Base-by-base conservation (phyloP, 2,888 invertebrate genomes). In the Trissolcus japonicus region DNA sequence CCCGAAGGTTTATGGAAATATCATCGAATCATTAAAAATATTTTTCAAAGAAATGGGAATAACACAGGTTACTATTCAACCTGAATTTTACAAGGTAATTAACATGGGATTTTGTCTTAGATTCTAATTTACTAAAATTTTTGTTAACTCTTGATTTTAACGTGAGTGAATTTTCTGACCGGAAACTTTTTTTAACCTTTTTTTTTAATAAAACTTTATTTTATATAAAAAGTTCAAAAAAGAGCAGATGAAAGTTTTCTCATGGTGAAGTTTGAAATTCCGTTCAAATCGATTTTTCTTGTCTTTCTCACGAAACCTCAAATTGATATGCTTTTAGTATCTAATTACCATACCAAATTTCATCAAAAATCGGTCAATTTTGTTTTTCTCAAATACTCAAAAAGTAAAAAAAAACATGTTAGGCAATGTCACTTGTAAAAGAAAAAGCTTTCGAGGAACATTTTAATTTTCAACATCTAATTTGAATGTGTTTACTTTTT, bases 41-140 rank as follows among this genome's bases (percentile, higher is more conserved):
- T 95, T 95, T 85, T 95, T 97, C 86, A 91, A 93, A 65, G 93
- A 94, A 14, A 94, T 95, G 86, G 96, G 96, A 4, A 95, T 96
- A 62, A 93, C 94, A 2, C 93, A 95, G 78, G 94, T 96, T 9
- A 96, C 97, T 0, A 93, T 97, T 81, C 97, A 97, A 86, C 96
- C 97, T 0, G 97, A 97, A 88, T 97, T 96, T 86, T 81, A 86
- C 41, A 86, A 87, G 78, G 88, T 89, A n/a, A 77, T 14, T 35
- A 11, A 43, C 9, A 7, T 21, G 41, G 9, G 9, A 7, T 9
- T 35, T 50, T 16, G 4, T 50, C 17, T 46, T 1, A 16, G 46
- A 46, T 46, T 46, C 4, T 46, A 1, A 6, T 53, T 25, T 13
- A 53, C 17, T 29, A 6, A 54, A n/a, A 54, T n/a, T 40, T 14